Evolutionary conservation across 2,888 invertebrate genomes (phyloP).

Genomic region (Sympetrum striolatum): DNA sequence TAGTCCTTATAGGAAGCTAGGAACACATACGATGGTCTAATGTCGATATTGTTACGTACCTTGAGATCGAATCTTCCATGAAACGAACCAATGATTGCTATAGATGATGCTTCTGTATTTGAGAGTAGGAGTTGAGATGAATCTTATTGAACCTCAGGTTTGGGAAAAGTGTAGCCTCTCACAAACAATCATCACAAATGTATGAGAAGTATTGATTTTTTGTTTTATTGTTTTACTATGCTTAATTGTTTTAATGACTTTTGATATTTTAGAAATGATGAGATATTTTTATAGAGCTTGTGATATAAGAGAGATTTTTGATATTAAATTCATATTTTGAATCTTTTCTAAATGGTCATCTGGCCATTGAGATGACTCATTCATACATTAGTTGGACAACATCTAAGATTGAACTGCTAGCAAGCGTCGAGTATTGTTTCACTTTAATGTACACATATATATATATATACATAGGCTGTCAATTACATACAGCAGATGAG

Average conservation of each 20-base stretch:
- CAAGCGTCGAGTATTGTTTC: not conserved
- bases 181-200: constrained; percentile 19
- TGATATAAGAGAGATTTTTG: constrained; percentile 1
- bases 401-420: not conserved
- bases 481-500: not conserved
- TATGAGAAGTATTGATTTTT: not conserved
- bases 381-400: not conserved
- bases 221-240: not conserved
- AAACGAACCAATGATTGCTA: not conserved
- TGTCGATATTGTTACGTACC: not conserved
- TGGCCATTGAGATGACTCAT: not conserved
- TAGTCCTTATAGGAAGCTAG: not conserved
- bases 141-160: not conserved
- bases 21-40: not conserved
- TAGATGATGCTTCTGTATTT: not conserved
- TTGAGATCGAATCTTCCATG: not conserved
- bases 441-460: not conserved
- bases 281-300: constrained; percentile 24
- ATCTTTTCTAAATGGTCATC: not conserved
- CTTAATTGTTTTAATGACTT: not conserved
- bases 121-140: not conserved
- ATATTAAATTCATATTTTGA: not conserved
- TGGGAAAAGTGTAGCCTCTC: not conserved
- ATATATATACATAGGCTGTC: not conserved
- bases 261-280: not conserved